Percentiles rank a stretch among this genome's conserved stretches.
phyloP scores from a whole-genome alignment of 2,797 vertebrate species.

The Poecilia wingei region DNA sequence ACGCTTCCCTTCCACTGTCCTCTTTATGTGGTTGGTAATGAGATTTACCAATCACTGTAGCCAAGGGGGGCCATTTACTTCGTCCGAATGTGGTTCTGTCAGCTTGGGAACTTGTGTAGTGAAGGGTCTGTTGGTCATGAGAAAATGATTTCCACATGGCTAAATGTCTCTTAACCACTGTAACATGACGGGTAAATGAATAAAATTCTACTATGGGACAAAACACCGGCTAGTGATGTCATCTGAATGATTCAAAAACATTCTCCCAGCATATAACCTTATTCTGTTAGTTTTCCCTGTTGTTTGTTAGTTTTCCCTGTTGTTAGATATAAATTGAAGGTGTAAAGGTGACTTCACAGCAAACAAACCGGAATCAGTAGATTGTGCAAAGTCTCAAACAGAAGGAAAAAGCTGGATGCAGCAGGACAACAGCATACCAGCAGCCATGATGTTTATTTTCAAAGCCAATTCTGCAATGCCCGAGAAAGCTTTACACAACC shows the following conservation, averaged over 20 bases:
- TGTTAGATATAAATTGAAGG: neutral
- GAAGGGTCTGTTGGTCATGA: slow-evolving; percentile 48
- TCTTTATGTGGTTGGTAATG: slow-evolving; percentile 58
- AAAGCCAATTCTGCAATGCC: neutral
- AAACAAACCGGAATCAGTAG: neutral
- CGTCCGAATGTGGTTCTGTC: slow-evolving; percentile 45
- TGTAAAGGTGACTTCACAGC: neutral
- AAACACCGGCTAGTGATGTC: neutral
- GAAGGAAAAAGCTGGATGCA: neutral
- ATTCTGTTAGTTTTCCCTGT: neutral
- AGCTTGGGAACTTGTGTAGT: slow-evolving; percentile 35
- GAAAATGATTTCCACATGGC: slow-evolving; percentile 39
- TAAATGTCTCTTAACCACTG: slow-evolving; percentile 23
- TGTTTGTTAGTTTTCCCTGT: neutral
- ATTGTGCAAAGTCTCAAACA: neutral
- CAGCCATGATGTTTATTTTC: neutral
- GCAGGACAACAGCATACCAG: neutral
- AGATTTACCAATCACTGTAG: slow-evolving; percentile 45
- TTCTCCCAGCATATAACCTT: neutral
- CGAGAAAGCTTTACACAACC: neutral
- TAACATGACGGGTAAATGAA: slow-evolving; percentile 27
- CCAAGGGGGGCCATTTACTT: slow-evolving; percentile 45
- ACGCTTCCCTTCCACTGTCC: slow-evolving; percentile 29
- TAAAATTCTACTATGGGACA: slow-evolving; percentile 7
- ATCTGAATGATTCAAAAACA: neutral